Evolutionary conservation across 2,797 vertebrate genomes (phyloP).

Genomic region (Artibeus jamaicensis): DNA sequence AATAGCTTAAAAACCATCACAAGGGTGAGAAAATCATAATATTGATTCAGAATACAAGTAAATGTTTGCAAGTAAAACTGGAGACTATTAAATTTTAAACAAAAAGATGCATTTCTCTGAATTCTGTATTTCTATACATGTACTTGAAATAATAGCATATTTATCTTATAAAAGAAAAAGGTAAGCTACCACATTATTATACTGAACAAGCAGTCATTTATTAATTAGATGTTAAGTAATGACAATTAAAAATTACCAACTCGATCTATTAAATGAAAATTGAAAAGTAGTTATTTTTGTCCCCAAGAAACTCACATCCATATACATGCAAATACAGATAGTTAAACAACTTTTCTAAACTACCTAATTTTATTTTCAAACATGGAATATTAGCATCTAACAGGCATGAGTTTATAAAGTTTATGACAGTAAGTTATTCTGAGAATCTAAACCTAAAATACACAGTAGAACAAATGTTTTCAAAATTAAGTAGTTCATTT

Average conservation of each 20-base stretch:
- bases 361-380: conserved; percentile 2
- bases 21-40: too few species aligned
- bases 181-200: background rate
- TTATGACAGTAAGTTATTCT: conserved; percentile 42
- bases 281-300: background rate
- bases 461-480: conserved; percentile 50
- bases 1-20: background rate
- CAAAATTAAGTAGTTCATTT: conserved; percentile 56
- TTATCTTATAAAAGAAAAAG: background rate
- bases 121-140: background rate
- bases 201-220: background rate
- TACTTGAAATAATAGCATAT: background rate
- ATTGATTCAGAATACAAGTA: background rate
- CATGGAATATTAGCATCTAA: conserved; percentile 15
- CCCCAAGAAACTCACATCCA: background rate
- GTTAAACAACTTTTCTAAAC: background rate
- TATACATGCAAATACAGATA: background rate
- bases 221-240: background rate
- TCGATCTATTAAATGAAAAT: background rate
- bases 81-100: background rate
- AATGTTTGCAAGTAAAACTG: background rate
- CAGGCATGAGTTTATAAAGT: background rate
- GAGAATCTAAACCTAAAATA: conserved; percentile 45
- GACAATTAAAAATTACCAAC: background rate
- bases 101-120: background rate